A percentile compares a stretch with the other conserved stretches of the same genome.
These are phyloP conservation scores for Talpa occidentalis DNA, from an alignment of 2,113 vertebrate species.

Conservation along the genomic window DNA sequence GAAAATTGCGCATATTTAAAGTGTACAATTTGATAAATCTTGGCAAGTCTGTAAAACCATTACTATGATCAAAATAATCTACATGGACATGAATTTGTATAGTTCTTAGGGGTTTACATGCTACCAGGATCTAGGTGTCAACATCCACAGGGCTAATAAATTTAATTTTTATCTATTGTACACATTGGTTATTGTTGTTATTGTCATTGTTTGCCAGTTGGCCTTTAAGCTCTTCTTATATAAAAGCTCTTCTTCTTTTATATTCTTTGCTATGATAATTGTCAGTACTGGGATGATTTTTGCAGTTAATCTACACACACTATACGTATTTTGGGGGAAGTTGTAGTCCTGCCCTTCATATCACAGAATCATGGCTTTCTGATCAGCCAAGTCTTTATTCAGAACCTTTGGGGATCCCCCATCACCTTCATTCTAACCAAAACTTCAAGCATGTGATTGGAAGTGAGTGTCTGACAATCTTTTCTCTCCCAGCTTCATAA, in stretches of 20 bases:
- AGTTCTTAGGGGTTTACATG: background rate
- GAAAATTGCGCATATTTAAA: background rate
- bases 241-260: too few relatives aligned
- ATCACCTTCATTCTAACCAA: background rate
- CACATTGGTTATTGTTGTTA: background rate
- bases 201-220: background rate
- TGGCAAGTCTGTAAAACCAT: background rate
- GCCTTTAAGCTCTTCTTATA: background rate
- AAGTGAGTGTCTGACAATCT: background rate
- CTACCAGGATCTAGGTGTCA: background rate
- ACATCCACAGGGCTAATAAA: background rate
- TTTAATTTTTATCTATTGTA: background rate
- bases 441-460: background rate
- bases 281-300: background rate
- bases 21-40: background rate
- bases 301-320: background rate
- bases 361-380: background rate
- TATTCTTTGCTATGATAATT: background rate
- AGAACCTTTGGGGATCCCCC: background rate
- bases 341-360: background rate
- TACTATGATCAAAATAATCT: background rate
- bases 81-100: too few relatives aligned
- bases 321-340: fast-evolving
- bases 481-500: background rate
- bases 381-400: background rate